Evolutionary conservation across 2,888 invertebrate species (phyloP), one percentile per base, ranked within the genome.

Genomic region (Cactoblastis cactorum): DNA sequence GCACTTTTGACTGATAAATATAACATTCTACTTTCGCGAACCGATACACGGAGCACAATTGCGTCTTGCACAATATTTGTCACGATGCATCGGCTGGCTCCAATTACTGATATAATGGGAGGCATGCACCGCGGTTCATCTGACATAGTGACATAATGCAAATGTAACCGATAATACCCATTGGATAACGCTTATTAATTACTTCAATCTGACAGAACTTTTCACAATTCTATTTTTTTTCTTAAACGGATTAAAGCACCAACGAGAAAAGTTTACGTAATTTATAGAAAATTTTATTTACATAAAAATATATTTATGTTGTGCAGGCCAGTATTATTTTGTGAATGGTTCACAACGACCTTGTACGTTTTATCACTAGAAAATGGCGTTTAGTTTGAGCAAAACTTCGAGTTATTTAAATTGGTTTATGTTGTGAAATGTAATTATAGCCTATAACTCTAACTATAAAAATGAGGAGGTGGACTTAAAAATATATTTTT

Each of bases 91-190:
- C 11, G 43, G 17, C 17, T 28, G 11, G 43, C 43, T 43, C 43
- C 43, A 43, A 17, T 43, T n/a, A 43, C 43, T 43, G 28, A 24
- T 11, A 15, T 43, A 43, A 43, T 43, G 17, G 28, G 28, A 24
- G 22, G 24, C 12, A n/a, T 28, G 37, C 15, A 37, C 15, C 17
- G 17, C 11, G 22, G 22, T 22, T 28, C 15, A 43, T 32, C 11
- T 32, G 28, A 43, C 15, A 32, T 32, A 17, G 15, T 43, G 43
- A 43, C 43, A 43, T 43, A 43, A 43, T 43, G 17, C 11, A 9
- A 43, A 3, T n/a, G 5, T 39, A 19, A 39, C 12, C 8, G 24
- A 43, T 22, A 32, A 39, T 22, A 22, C 12, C 12, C 3, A 33
- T n/a, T n/a, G n/a, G n/a, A 33, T 12, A 33, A 33, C 12, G 12